Base-by-base conservation (phyloP, 2,797 vertebrate genomes). In the Molothrus ater region DNA sequence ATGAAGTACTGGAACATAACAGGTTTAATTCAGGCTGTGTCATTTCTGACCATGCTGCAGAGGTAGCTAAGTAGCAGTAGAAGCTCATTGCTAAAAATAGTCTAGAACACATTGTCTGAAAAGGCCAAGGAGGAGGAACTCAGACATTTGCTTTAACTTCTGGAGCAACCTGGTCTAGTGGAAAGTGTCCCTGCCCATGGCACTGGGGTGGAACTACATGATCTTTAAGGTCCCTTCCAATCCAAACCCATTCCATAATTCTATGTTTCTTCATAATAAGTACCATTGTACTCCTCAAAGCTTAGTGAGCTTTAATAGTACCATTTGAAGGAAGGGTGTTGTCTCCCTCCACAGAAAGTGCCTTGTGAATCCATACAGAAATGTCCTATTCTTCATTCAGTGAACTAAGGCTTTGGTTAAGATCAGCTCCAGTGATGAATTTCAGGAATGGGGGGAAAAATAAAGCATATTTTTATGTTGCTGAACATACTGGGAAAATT, bases 301-400 rank as follows among this genome's bases (percentile, higher is more conserved):
- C 95, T 95, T 97, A 97, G 97, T 88, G 87, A 93, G 95, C 81
- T 97, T 97, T 97, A 97, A 96, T 93, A 93, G 90, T 92, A 95
- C 71, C 78, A 96, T 95, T 97, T 89, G 82, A 94, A 97, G 93
- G 87, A 95, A 96, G 93, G 95, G 90, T 82, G 93, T 74, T 95
- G 90, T 91, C 91, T 94, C 53, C 57, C 73, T 92, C 47, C 91
- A 97, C 92, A 97, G 94, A 97, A 96, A 96, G 92, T 93, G 96
- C 91, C 94, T 97, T 98, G 94, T 96, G 93, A 96, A 96, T 96
- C 80, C 65, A 42, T 92, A 95, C 64, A 96, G 79, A 97, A 96
- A 48, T 80, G 64, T 96, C 86, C 70, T 92, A 86, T 95, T 97
- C 86, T 94, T 95, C 85, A 71, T 75, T 91, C 73, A 87, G 21